These are phyloP conservation scores for Microcebus jonahi DNA, from an alignment of 2,113 vertebrate species.

Conservation along the genomic window DNA sequence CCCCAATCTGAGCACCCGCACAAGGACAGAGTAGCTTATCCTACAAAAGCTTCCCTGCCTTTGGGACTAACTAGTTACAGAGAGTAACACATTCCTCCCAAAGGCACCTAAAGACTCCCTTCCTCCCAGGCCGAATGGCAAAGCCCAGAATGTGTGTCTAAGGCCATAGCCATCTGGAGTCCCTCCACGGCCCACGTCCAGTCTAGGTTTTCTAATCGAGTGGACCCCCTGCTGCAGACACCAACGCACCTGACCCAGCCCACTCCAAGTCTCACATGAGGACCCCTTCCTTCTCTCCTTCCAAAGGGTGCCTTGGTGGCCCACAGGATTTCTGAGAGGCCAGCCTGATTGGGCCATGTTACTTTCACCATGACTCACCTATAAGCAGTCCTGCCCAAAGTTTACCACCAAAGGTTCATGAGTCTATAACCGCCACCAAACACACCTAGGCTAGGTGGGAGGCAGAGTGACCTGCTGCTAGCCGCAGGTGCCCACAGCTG, in stretches of 20 bases:
- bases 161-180: not conserved
- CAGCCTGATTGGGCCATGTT: fast-evolving
- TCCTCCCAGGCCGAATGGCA: not conserved
- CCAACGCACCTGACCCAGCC: not conserved
- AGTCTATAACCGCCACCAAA: not conserved
- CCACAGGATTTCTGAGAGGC: not conserved
- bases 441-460: not conserved
- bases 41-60: not conserved
- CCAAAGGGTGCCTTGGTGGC: not conserved
- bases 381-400: not conserved
- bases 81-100: not conserved
- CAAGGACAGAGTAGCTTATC: not conserved
- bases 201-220: not conserved
- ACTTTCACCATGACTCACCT: not conserved
- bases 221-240: not conserved
- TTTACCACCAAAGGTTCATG: not conserved
- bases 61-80: not conserved
- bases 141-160: not conserved
- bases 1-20: not conserved
- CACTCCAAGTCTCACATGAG: fast-evolving
- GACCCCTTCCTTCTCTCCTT: not conserved
- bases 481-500: not conserved
- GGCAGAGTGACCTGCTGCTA: not conserved
- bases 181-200: not conserved
- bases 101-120: not conserved